Conservation (phyloP, 2,888 invertebrate species). For the Drosophila percnosoma region DNA sequence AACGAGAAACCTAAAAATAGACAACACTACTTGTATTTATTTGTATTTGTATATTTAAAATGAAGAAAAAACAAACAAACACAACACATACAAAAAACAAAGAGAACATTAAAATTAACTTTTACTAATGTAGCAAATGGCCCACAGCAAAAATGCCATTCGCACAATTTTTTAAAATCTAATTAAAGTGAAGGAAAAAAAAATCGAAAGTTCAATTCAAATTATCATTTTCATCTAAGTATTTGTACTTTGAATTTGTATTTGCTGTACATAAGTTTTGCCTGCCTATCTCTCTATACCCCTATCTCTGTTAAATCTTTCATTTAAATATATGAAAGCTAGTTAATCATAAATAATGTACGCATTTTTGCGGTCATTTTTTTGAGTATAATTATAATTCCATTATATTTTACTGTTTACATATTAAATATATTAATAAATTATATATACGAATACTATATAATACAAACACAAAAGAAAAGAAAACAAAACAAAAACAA, state of each 20-base stretch:
- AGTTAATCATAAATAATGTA: constrained; percentile 42
- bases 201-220: constrained; percentile 35
- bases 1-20: constrained; percentile 36
- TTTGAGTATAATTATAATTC: constrained; percentile 66
- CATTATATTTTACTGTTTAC: constrained; percentile 70
- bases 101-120: constrained; percentile 27
- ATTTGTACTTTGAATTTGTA: constrained; percentile 47
- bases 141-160: constrained; percentile 52
- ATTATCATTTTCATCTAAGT: constrained; percentile 39
- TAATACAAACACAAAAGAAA: constrained; percentile 40
- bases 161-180: constrained; percentile 51
- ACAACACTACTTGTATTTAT: constrained; percentile 76
- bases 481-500: constrained; percentile 44
- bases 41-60: constrained; percentile 81
- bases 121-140: constrained; percentile 62
- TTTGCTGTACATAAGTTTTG: constrained; percentile 77
- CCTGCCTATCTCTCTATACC: constrained; percentile 35
- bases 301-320: constrained; percentile 45
- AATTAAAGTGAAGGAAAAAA: constrained; percentile 10
- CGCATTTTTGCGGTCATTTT: constrained; percentile 61
- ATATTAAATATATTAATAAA: constrained; percentile 59
- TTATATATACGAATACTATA: constrained; percentile 73
- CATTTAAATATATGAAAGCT: constrained; percentile 38
- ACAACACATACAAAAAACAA: constrained; percentile 24
- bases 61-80: constrained; percentile 11